Conservation (phyloP, 2,888 invertebrate species). For the Fissipunctia ypsillon region DNA sequence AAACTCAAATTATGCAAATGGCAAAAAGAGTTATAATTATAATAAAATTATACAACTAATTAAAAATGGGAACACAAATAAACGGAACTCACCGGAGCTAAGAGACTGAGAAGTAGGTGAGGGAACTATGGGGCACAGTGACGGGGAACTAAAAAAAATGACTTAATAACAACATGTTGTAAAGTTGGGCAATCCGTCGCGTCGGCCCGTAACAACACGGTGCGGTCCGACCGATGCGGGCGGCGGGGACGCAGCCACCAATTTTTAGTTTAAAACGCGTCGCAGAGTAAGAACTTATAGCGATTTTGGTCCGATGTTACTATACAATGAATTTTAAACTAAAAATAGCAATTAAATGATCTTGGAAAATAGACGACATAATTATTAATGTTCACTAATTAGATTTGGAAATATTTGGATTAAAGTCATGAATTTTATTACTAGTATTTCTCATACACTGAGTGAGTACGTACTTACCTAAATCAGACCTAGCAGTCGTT, state of each 20-base stretch:
- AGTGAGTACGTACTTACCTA: no score
- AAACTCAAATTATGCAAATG: constrained; percentile 40
- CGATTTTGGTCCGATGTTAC: constrained; percentile 20
- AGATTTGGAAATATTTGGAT: not conserved
- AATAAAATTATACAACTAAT: constrained; percentile 44
- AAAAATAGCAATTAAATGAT: not conserved
- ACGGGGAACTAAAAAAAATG: constrained; percentile 65
- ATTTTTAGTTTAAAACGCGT: constrained; percentile 63
- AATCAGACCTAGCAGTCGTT: not conserved
- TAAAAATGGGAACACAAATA: constrained; percentile 42
- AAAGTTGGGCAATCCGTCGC: constrained; percentile 68
- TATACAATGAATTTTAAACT: not conserved
- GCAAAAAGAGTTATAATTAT: constrained; percentile 20
- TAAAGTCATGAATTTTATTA: not conserved
- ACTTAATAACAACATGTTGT: constrained; percentile 70
- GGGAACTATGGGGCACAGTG: constrained; percentile 54
- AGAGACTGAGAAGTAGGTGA: constrained; percentile 45
- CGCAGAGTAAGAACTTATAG: constrained; percentile 19
- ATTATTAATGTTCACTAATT: not conserved
- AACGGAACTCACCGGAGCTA: constrained; percentile 32
- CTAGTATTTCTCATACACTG: not conserved
- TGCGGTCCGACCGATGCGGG: constrained; percentile 64
- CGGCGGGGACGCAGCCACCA: constrained; percentile 62
- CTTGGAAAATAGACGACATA: not conserved
- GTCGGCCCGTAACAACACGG: constrained; percentile 63